Evolutionary conservation across 2,797 vertebrate genomes (phyloP).

Genomic region (Clarias pachynema): DNA sequence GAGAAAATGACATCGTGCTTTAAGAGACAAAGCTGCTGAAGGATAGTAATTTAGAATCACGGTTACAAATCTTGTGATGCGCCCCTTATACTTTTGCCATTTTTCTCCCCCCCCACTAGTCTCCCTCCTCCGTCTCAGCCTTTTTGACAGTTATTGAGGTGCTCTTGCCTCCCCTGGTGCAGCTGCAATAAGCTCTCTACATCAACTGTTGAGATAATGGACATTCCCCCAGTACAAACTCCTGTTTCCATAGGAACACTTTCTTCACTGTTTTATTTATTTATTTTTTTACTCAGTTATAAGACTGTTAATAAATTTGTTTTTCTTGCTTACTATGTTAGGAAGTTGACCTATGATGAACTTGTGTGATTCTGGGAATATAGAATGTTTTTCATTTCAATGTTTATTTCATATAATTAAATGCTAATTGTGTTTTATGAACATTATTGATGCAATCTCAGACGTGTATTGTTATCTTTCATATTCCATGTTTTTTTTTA

Average conservation of each 20-base stretch:
- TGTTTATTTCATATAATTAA: constrained; percentile 9
- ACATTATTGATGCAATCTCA: neutral
- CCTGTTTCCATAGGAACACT: constrained; percentile 67
- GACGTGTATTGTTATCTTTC: neutral
- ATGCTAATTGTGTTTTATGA: neutral
- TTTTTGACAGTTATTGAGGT: constrained; percentile 47
- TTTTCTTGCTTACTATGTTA: neutral
- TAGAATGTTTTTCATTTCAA: neutral
- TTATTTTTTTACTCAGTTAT: constrained; percentile 23
- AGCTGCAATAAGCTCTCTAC: constrained; percentile 61
- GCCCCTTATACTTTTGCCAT: neutral
- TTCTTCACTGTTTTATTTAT: constrained; percentile 42
- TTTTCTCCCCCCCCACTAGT: neutral
- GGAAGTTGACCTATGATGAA: constrained; percentile 13
- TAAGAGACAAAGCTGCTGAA: neutral
- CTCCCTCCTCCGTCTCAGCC: neutral
- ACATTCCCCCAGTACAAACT: constrained; percentile 52
- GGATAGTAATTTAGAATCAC: constrained; percentile 20
- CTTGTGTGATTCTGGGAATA: neutral
- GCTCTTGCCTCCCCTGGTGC: constrained; percentile 50
- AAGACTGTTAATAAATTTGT: constrained; percentile 34
- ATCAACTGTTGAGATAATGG: constrained; percentile 54
- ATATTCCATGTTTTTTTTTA: constrained; percentile 2
- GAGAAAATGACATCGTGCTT: neutral
- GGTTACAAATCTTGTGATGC: constrained; percentile 37